phyloP scores from a whole-genome alignment of 2,113 vertebrate genomes.

The Istiophorus platypterus region DNA sequence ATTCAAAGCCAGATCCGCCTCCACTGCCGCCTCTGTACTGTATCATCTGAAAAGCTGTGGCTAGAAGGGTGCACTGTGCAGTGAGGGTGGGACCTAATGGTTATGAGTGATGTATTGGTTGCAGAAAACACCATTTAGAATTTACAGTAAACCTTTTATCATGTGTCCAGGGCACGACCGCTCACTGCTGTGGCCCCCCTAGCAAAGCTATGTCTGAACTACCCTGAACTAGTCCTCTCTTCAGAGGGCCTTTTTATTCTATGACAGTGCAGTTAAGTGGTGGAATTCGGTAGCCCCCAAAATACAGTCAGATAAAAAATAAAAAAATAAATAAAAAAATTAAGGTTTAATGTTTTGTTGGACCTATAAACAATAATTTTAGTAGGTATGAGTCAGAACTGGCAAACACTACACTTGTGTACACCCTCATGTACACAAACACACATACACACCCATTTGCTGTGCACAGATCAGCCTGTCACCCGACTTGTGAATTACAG shows the following conservation, averaged over 20 bases:
- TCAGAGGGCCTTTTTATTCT: conserved; percentile 57
- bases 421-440: not conserved
- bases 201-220: conserved; percentile 71
- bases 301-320: conserved; percentile 44
- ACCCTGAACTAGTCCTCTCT: conserved; percentile 56
- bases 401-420: conserved; percentile 27
- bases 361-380: conserved; percentile 33
- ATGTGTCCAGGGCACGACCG: conserved; percentile 75
- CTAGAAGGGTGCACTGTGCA: conserved; percentile 72
- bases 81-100: conserved; percentile 79
- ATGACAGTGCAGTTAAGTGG: conserved; percentile 49
- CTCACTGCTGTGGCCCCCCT: conserved; percentile 72
- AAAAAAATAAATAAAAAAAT: too few species aligned
- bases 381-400: not conserved
- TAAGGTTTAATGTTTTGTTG: conserved; percentile 19
- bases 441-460: not conserved
- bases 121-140: conserved; percentile 81
- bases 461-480: conserved; percentile 52
- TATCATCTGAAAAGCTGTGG: conserved; percentile 80
- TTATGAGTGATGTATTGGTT: conserved; percentile 81
- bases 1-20: conserved; percentile 81
- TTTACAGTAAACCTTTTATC: conserved; percentile 82
- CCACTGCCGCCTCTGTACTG: conserved; percentile 77
- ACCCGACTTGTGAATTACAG: conserved; percentile 64
- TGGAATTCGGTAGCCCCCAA: conserved; percentile 43